Conservation (phyloP, 2,113 vertebrate species). For the Nibea coibor region DNA sequence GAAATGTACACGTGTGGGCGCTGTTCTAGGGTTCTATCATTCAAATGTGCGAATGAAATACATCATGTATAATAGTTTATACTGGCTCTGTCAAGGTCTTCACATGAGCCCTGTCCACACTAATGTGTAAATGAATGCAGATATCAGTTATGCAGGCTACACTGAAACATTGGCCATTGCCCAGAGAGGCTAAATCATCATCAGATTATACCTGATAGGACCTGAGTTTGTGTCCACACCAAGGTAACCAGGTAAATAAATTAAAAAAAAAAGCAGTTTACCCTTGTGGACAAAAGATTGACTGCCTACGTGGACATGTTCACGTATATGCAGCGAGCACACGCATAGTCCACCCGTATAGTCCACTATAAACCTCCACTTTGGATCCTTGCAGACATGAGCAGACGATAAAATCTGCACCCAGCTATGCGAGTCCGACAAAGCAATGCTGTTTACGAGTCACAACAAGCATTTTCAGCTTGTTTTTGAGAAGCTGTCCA, state of each 20-base stretch:
- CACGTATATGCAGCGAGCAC: constrained; percentile 5
- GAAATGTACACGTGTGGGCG: background rate
- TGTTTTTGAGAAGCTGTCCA: background rate
- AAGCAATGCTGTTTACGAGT: background rate
- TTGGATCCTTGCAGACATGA: background rate
- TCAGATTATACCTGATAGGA: too few relatives aligned
- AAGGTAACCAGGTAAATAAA: too few relatives aligned
- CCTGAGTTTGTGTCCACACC: too few relatives aligned
- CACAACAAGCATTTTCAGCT: background rate
- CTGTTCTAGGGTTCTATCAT: background rate
- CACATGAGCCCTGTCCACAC: background rate
- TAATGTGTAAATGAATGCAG: background rate
- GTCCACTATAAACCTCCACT: background rate
- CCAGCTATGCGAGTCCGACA: background rate
- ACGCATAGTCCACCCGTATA: background rate
- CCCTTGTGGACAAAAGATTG: background rate
- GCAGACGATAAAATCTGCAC: background rate
- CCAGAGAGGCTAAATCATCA: too few relatives aligned
- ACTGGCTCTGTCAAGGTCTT: background rate
- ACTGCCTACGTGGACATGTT: background rate
- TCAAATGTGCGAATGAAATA: background rate
- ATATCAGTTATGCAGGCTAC: too few relatives aligned
- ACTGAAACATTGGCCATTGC: too few relatives aligned
- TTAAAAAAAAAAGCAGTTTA: background rate
- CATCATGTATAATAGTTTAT: background rate